Base-by-base conservation (phyloP, 2,797 vertebrate genomes). In the Petrocephalus schoutedeni region DNA sequence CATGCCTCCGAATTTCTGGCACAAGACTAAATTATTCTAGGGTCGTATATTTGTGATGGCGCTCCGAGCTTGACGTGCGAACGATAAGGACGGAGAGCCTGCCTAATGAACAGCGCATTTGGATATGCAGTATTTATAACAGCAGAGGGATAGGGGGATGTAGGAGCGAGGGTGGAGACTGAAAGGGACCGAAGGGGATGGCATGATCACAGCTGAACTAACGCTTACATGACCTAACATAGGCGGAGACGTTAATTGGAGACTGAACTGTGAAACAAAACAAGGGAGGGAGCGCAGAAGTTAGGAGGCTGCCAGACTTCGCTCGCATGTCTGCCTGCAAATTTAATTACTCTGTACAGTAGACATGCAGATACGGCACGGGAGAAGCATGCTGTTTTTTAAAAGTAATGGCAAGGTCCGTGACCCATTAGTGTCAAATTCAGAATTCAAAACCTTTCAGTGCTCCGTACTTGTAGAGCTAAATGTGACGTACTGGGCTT, bases 381-480 rank as follows among this genome's bases (percentile, higher is more conserved):
- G 84, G 54, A 36, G 21, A 28, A 51, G 67, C 19, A 87, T 45
- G 41, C 53, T 86, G 21, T 23, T 57, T 51, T 86, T 82, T 9
- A 41, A 57, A 41, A 5, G 57, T 21, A 14, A 59, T 59, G 23
- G 82, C 10, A 57, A 56, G 6, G 57, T 61, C 57, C 51, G 61
- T 53, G 56, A 61, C 85, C 85, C 88, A 87, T 80, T 87, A 89
- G 23, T 56, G 85, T 67, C 88, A 87, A 7, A 54, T 16, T n/a
- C n/a, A 28, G 56, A 86, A 87, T 89, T 89, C 71, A 19, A 32
- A 83, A 89, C 23, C 71, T 57, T 56, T 80, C 85, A 49, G 36
- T 9, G 36, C 14, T 49, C 28, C 41, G 51, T 23, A 54, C 7
- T 56, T 45, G 7, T 54, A n/a, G 71, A 64, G 51, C 54, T 87